Evolutionary conservation across 1,140 invertebrate species (phyloP).

Genomic region (Brachionus plicatilis): DNA sequence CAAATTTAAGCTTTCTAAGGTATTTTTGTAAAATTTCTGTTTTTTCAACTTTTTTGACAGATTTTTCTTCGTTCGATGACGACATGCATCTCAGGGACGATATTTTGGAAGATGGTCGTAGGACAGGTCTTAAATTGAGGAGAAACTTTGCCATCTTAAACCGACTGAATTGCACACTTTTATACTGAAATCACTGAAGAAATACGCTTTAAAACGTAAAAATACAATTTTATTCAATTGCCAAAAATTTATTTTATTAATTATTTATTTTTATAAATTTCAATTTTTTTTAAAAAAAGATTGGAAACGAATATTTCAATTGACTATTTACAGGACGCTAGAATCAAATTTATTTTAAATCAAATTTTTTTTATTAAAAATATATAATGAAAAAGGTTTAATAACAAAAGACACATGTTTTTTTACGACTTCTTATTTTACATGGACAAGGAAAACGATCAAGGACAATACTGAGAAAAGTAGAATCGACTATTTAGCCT

Average conservation of each 20-base stretch:
- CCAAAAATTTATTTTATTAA: background rate
- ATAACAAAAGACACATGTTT: background rate
- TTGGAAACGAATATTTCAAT: background rate
- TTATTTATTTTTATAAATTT: background rate
- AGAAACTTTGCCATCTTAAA: background rate
- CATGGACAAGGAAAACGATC: background rate
- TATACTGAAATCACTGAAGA: background rate
- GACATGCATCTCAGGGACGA: background rate
- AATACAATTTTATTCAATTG: background rate
- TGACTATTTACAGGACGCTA: background rate
- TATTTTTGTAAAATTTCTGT: conserved; percentile 11
- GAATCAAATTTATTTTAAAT: background rate
- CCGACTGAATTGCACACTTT: background rate
- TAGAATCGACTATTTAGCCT: background rate
- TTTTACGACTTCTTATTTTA: background rate
- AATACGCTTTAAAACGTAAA: conserved; percentile 38
- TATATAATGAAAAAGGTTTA: background rate
- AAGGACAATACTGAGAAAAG: background rate
- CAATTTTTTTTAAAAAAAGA: background rate
- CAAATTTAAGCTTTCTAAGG: background rate
- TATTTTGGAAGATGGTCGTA: background rate
- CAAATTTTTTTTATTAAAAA: background rate
- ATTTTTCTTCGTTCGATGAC: conserved; percentile 1
- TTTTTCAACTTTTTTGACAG: conserved; percentile 5
- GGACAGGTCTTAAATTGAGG: background rate